Evolutionary conservation across 2,888 invertebrate species (phyloP).

Genomic region (Autographa gamma): DNA sequence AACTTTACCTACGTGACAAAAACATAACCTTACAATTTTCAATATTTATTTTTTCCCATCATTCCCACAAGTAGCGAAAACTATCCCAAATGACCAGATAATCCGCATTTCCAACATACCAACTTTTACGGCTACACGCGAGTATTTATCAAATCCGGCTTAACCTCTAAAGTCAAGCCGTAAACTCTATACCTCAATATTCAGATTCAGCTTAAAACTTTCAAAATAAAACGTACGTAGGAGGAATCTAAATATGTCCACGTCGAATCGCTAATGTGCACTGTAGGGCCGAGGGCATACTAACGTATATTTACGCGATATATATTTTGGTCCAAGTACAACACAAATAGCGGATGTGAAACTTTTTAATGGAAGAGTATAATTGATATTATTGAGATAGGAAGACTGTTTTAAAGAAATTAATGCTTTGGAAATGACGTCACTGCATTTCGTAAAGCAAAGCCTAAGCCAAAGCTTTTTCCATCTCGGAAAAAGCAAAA

Average conservation of each 20-base stretch:
- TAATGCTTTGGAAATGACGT: too few species aligned
- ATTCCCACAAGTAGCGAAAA: neutral
- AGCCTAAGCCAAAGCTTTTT: too few species aligned
- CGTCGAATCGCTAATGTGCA: conserved; percentile 81
- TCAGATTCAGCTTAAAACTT: conserved; percentile 38
- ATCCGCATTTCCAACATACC: neutral
- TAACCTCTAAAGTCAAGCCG: conserved; percentile 15
- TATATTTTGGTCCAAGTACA: conserved; percentile 25
- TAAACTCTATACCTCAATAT: conserved; percentile 40
- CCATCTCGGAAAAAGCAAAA: too few species aligned
- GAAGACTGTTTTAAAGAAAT: neutral
- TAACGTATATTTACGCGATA: conserved; percentile 27
- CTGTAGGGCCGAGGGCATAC: conserved; percentile 60
- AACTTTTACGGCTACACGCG: neutral
- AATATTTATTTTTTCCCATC: too few species aligned
- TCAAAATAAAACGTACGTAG: conserved; percentile 54
- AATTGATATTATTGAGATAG: neutral
- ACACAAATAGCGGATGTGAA: conserved; percentile 12
- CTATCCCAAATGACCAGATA: neutral
- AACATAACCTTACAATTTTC: too few species aligned
- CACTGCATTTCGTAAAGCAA: too few species aligned
- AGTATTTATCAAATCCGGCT: conserved; percentile 5
- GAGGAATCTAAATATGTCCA: conserved; percentile 64
- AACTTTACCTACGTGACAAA: too few species aligned
- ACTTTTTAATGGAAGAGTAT: neutral